These are phyloP conservation scores for Hydropsyche tenuis DNA, from an alignment of 1,140 invertebrate species.

Conservation along the genomic window DNA sequence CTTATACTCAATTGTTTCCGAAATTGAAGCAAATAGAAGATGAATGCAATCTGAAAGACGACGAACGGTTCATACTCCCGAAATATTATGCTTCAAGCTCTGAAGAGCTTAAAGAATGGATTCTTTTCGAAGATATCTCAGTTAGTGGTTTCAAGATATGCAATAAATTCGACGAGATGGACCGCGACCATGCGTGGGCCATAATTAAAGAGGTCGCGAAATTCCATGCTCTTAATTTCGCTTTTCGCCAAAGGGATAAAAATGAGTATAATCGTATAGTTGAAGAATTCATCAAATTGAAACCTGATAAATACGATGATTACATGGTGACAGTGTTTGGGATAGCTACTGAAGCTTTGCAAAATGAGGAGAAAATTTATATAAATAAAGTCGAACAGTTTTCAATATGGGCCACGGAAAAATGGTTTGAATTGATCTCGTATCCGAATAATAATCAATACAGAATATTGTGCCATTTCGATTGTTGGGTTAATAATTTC, in stretches of 20 bases:
- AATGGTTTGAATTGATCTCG: too few relatives aligned
- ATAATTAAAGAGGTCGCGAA: conserved; percentile 61
- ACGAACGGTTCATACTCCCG: conserved; percentile 52
- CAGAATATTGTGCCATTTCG: conserved; percentile 61
- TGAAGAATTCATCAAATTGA: neutral
- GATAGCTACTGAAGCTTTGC: neutral
- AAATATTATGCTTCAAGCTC: conserved; percentile 55
- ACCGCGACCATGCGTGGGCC: conserved; percentile 56
- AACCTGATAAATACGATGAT: neutral
- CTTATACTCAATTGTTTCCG: conserved; percentile 55
- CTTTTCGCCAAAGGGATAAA: conserved; percentile 57
- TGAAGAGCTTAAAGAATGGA: conserved; percentile 57
- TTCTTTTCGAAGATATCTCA: conserved; percentile 64
- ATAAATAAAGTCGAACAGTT: too few relatives aligned
- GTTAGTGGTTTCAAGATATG: conserved; percentile 56
- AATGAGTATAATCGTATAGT: conserved; percentile 50
- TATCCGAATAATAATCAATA: conserved; percentile 52
- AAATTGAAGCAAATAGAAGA: conserved; percentile 53
- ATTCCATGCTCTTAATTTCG: conserved; percentile 64
- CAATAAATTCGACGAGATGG: conserved; percentile 56
- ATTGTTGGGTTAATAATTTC: conserved; percentile 65
- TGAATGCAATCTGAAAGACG: conserved; percentile 41
- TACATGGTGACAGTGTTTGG: neutral
- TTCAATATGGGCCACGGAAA: too few relatives aligned
- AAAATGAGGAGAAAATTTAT: conserved; percentile 3